These are phyloP conservation scores for Leptoclinus maculatus DNA, from an alignment of 2,797 vertebrate species.

Conservation along the genomic window DNA sequence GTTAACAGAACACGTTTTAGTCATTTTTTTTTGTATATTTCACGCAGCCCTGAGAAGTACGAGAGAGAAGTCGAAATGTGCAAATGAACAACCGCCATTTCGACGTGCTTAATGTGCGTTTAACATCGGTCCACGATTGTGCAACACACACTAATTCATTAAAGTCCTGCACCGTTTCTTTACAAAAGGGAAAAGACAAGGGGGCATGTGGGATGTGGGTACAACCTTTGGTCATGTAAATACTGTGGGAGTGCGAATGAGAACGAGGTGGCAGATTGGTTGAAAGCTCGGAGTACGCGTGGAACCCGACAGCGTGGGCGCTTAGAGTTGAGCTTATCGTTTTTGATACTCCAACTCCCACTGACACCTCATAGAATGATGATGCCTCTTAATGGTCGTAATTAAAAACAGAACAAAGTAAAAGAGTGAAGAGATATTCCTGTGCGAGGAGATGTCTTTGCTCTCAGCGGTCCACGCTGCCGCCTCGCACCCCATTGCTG, in stretches of 20 bases:
- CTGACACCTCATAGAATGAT: conserved; percentile 25
- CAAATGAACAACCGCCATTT: conserved; percentile 1
- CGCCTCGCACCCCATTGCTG: neutral
- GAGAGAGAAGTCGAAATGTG: neutral
- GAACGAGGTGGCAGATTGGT: conserved; percentile 46
- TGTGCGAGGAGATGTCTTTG: neutral
- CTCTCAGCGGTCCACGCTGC: neutral
- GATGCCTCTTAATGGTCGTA: conserved; percentile 32
- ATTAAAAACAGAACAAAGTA: conserved; percentile 22
- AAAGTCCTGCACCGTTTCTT: neutral
- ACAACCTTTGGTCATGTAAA: conserved; percentile 44
- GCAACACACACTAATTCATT: conserved; percentile 11
- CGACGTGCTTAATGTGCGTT: neutral
- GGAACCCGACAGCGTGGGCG: conserved; percentile 36
- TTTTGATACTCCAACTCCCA: conserved; percentile 17
- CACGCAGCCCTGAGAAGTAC: neutral
- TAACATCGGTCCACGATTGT: neutral
- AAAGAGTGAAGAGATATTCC: neutral
- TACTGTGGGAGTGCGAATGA: conserved; percentile 48
- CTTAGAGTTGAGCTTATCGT: conserved; percentile 38
- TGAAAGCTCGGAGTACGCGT: conserved; percentile 47
- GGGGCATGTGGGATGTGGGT: conserved; percentile 13
- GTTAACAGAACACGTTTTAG: neutral
- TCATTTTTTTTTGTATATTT: neutral
- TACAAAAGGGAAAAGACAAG: neutral